Percentiles rank a stretch among this genome's conserved stretches.
phyloP scores from a whole-genome alignment of 2,888 invertebrate genomes.

The Agrochola macilenta region DNA sequence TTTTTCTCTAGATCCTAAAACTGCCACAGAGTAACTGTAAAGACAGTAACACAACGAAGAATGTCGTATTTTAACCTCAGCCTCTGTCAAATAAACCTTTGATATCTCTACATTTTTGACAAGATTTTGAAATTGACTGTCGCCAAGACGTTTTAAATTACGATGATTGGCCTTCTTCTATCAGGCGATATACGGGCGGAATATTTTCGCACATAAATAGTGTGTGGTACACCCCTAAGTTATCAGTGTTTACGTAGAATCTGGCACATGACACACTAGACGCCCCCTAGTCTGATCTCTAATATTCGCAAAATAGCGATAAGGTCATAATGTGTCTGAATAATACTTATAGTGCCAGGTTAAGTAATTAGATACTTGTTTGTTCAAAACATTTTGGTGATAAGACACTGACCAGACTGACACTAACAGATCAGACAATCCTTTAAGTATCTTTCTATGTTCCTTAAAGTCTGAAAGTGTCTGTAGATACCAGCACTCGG shows the following conservation, averaged over 20 bases:
- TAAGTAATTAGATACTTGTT: conserved; percentile 9
- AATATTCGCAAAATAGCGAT: conserved; percentile 56
- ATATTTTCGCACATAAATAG: neutral
- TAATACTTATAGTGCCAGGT: conserved; percentile 18
- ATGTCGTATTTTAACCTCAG: neutral
- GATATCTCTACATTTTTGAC: neutral
- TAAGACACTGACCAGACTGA: neutral
- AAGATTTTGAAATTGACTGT: neutral
- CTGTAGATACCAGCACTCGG: too few relatives aligned
- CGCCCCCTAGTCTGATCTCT: conserved; percentile 63
- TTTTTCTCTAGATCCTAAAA: neutral
- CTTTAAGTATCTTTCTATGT: neutral
- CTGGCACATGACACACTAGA: conserved; percentile 63
- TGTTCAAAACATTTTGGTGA: neutral
- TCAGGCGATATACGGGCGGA: too few relatives aligned
- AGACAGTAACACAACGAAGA: neutral
- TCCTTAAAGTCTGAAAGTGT: neutral
- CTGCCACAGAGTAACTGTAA: neutral
- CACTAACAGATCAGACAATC: neutral
- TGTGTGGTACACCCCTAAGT: conserved; percentile 49
- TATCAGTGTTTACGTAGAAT: conserved; percentile 57
- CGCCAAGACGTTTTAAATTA: neutral
- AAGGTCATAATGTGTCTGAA: conserved; percentile 30
- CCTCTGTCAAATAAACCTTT: neutral
- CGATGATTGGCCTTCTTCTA: neutral